These are phyloP conservation scores for Sipha maydis DNA, from an alignment of 2,888 invertebrate species.

Conservation along the genomic window DNA sequence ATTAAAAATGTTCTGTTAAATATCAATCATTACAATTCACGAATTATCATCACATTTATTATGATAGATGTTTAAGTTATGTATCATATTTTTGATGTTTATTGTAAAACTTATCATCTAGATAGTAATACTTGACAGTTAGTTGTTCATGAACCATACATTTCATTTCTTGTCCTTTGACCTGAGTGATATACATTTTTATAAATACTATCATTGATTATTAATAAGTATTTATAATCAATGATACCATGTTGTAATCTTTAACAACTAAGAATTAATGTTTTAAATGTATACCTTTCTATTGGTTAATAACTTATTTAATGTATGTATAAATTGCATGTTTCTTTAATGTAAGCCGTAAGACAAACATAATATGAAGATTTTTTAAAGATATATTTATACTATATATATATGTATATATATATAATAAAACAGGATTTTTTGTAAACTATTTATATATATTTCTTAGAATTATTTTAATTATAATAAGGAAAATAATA, in stretches of 20 bases:
- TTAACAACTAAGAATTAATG: neutral
- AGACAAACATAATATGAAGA: neutral
- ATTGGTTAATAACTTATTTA: neutral
- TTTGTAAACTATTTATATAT: conserved; percentile 42
- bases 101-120: conserved; percentile 25
- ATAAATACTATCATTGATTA: neutral
- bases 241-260: neutral
- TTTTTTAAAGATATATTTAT: neutral
- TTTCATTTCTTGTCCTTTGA: conserved; percentile 7
- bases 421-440: neutral
- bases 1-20: neutral
- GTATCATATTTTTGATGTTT: neutral
- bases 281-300: neutral
- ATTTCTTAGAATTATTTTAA: conserved; percentile 50
- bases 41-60: conserved; percentile 1
- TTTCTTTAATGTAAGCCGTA: neutral
- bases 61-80: neutral
- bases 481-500: conserved; percentile 54
- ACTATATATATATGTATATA: neutral
- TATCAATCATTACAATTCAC: neutral
- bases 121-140: conserved; percentile 28
- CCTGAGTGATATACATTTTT: neutral
- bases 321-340: neutral
- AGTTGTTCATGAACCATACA: conserved; percentile 18
- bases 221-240: no score